Base-by-base conservation (phyloP, 2,113 vertebrate species). In the Anarrhichthys ocellatus region DNA sequence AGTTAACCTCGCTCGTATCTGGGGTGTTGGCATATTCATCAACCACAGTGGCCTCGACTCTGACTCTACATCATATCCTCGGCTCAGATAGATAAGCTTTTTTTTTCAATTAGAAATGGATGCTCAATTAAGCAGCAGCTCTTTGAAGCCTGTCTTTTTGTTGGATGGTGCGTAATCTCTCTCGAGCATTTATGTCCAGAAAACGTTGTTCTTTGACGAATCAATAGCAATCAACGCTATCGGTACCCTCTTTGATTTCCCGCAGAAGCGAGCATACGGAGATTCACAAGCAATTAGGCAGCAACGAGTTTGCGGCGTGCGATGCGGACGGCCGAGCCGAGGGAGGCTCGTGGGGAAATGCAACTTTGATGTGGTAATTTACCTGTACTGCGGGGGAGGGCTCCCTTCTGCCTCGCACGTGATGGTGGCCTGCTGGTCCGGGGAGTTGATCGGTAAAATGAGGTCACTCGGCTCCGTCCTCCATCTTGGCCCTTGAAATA, bases 401-500 rank as follows among this genome's bases (percentile, higher is more conserved):
- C 77, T 90, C 38, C 95, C 95, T 27, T 91, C 92, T 1, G 95
- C 95, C 84, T 94, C 93, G 38, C 95, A 96, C 22, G 48, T 77
- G 73, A 96, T 86, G 36, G 90, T 91, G 22, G 94, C 93, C 80
- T 92, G 92, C 84, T 94, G 94, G 86, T 94, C 92, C 9, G 92
- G 88, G 59, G 94, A 92, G 88, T 88, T 91, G 88, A 94, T 92
- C 22, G 95, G 94, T 65, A 96, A 94, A 93, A 94, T 91, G 80
- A 96, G 93, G 93, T 96, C 94, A 78, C 86, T 89, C 50, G 95
- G 95, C 85, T 96, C 93, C 1, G 73, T 93, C 90, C 72, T 95
- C 94, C 94, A 96, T 88, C 90, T 94, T 68, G 95, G 95, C 76
- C 96, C 96, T 87, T 94, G 91, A 87, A 95, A 96, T 83, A 92